Percentiles rank a stretch among this genome's conserved stretches.
phyloP scores from a whole-genome alignment of 1,140 invertebrate species.

The Pseudoatta argentina region DNA sequence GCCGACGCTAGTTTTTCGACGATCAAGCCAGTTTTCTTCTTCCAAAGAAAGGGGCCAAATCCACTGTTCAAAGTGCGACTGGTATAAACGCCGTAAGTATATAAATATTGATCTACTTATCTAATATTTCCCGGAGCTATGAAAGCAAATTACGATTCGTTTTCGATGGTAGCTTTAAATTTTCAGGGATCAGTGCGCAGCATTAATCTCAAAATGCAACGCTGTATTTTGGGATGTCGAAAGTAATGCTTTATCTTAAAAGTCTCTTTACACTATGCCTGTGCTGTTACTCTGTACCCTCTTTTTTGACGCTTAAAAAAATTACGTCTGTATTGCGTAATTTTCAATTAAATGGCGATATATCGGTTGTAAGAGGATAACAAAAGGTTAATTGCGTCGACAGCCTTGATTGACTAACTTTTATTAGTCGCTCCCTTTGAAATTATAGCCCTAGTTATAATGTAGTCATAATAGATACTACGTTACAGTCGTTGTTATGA shows the following conservation, averaged over 20 bases:
- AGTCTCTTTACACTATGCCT: slow-evolving; percentile 70
- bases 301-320: slow-evolving; percentile 34
- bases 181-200: slow-evolving; percentile 64
- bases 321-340: background rate
- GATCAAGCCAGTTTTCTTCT: slow-evolving; percentile 75
- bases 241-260: slow-evolving; percentile 64
- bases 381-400: slow-evolving; percentile 7
- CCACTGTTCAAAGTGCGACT: slow-evolving; percentile 58
- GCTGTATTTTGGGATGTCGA: slow-evolving; percentile 39
- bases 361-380: slow-evolving; percentile 23
- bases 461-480: background rate
- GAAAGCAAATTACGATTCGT: slow-evolving; percentile 49
- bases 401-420: slow-evolving; percentile 31
- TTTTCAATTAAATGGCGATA: slow-evolving; percentile 38
- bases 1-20: slow-evolving; percentile 54
- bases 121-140: slow-evolving; percentile 26
- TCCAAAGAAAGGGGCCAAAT: slow-evolving; percentile 77
- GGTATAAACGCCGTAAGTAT: slow-evolving; percentile 10
- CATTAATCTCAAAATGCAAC: slow-evolving; percentile 39
- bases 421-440: slow-evolving; percentile 29
- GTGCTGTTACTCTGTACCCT: slow-evolving; percentile 51
- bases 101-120: slow-evolving; percentile 25
- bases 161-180: slow-evolving; percentile 62
- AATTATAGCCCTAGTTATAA: slow-evolving; percentile 39
- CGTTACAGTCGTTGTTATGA: slow-evolving; percentile 19